Percentiles rank a stretch among this genome's conserved stretches.
Evolutionary conservation across 2,797 vertebrate species (phyloP).

Genomic region (Macroramphosus scolopax): DNA sequence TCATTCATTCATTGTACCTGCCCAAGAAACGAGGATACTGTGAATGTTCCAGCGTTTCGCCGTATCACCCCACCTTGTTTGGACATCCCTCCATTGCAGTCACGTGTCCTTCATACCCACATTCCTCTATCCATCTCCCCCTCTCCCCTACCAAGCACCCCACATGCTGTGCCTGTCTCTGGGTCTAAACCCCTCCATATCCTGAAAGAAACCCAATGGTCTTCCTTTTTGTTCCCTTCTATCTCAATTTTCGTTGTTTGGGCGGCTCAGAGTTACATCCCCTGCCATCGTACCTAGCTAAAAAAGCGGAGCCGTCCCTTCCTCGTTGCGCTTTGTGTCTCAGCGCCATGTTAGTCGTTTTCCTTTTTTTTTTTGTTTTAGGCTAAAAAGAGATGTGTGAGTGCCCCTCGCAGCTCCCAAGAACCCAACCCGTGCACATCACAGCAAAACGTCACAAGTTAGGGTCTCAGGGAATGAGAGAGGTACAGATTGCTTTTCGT

Average conservation of each 20-base stretch:
- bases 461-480: conserved; percentile 99
- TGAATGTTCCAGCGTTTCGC: conserved; percentile 41
- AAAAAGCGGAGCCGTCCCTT: conserved; percentile 28
- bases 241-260: conserved; percentile 23
- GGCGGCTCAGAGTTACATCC: conserved; percentile 35
- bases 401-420: conserved; percentile 99
- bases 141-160: conserved; percentile 19
- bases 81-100: conserved; percentile 56
- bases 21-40: conserved; percentile 16
- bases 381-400: conserved; percentile 78
- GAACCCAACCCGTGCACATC: conserved; percentile 99
- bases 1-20: conserved; percentile 43
- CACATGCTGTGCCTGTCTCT: conserved; percentile 44
- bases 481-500: conserved; percentile 79
- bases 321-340: conserved; percentile 37
- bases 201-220: conserved; percentile 49
- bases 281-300: conserved; percentile 15
- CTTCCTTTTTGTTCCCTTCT: conserved; percentile 30
- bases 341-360: conserved; percentile 45
- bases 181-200: conserved; percentile 38
- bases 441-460: conserved; percentile 99
- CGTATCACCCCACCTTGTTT: conserved; percentile 55
- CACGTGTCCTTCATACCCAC: conserved; percentile 64
- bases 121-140: conserved; percentile 53
- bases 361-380: conserved; percentile 10